Evolutionary conservation across 2,888 invertebrate species (phyloP).

Genomic region (Drosophila demipolita): DNA sequence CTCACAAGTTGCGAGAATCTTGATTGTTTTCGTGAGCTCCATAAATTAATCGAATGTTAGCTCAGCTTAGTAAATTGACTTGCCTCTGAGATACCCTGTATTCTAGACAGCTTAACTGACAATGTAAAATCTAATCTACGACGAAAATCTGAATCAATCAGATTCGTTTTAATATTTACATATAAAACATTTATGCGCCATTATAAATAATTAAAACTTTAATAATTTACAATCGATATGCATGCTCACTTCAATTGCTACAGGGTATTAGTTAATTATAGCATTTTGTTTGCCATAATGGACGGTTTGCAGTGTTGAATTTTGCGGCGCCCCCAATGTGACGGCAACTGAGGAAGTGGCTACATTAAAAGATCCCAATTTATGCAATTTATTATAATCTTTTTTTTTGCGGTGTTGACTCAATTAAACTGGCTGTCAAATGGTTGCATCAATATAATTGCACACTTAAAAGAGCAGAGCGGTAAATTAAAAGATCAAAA

Average conservation of each 20-base stretch:
- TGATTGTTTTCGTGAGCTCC: constrained; percentile 72
- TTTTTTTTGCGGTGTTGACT: constrained; percentile 36
- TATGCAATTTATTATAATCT: constrained; percentile 60
- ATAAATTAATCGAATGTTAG: constrained; percentile 73
- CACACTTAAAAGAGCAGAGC: neutral
- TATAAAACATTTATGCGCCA: neutral
- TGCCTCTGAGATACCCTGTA: constrained; percentile 28
- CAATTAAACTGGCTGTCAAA: constrained; percentile 29
- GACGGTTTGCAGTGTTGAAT: constrained; percentile 68
- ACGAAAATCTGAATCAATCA: neutral
- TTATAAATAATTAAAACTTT: neutral
- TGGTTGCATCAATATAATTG: neutral
- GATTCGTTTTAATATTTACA: neutral
- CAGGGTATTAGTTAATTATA: constrained; percentile 65
- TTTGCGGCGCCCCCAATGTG: constrained; percentile 64
- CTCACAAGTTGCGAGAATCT: constrained; percentile 21
- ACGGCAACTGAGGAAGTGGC: constrained; percentile 54
- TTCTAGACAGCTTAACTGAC: neutral
- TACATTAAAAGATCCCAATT: constrained; percentile 54
- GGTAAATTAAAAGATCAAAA: neutral
- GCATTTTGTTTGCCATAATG: constrained; percentile 68
- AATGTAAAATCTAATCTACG: neutral
- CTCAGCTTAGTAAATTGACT: constrained; percentile 61
- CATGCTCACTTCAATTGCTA: neutral
- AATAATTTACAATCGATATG: neutral